These are phyloP conservation scores for Drosophila rellima DNA, from an alignment of 2,888 invertebrate genomes.

Conservation along the genomic window DNA sequence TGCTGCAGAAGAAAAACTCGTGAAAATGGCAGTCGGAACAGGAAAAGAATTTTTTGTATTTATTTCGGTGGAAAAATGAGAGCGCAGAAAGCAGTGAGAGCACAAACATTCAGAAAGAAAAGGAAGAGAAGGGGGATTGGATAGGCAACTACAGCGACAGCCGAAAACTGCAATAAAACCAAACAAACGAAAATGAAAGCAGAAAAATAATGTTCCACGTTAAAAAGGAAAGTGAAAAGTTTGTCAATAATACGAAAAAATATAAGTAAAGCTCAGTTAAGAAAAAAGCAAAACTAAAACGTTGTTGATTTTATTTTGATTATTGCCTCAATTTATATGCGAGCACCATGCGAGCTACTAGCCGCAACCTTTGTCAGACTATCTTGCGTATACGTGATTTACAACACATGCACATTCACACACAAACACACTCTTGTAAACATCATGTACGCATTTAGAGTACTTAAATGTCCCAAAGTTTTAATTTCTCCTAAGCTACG, in stretches of 20 bases:
- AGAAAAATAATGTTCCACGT: constrained; percentile 71
- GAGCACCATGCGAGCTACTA: not conserved
- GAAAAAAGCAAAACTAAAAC: constrained; percentile 24
- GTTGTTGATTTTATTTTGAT: constrained; percentile 73
- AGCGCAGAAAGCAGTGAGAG: constrained; percentile 34
- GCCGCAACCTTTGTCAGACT: not conserved
- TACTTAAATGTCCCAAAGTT: constrained; percentile 50
- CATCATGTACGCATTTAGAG: constrained; percentile 59
- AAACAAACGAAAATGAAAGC: constrained; percentile 75
- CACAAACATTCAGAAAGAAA: constrained; percentile 19
- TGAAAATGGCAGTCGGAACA: constrained; percentile 73
- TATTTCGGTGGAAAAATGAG: constrained; percentile 62
- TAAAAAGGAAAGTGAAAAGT: constrained; percentile 69
- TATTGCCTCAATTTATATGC: constrained; percentile 73
- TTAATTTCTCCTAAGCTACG: constrained; percentile 10
- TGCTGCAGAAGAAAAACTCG: constrained; percentile 55
- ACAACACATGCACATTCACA: not conserved
- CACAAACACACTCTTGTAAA: not conserved
- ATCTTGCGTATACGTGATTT: constrained; percentile 45
- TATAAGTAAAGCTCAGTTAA: constrained; percentile 39
- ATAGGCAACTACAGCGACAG: constrained; percentile 33
- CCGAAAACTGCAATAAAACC: constrained; percentile 73
- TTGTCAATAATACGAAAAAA: constrained; percentile 34
- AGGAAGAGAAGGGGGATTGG: not conserved
- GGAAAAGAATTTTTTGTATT: constrained; percentile 75